Conservation (phyloP, 2,113 vertebrate species). For the Aptenodytes forsteri region DNA sequence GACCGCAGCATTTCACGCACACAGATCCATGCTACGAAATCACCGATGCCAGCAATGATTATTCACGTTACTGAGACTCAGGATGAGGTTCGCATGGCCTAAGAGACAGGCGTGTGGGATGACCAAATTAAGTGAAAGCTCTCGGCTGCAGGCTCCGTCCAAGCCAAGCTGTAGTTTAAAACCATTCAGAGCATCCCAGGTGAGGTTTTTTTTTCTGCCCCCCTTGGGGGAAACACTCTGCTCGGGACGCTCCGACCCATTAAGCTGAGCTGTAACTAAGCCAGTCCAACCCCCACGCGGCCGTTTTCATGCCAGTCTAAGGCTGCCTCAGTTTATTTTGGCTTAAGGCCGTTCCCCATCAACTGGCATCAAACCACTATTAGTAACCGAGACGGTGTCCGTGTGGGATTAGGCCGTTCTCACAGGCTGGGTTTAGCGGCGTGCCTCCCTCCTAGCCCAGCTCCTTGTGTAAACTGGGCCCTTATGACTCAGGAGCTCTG, state of each 20-base stretch:
- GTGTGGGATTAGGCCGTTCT: not conserved
- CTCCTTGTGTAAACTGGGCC: not conserved
- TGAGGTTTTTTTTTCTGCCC: not conserved
- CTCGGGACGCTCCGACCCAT: not conserved
- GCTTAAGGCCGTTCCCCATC: not conserved
- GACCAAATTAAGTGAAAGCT: not conserved
- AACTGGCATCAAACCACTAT: not conserved
- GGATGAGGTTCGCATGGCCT: not conserved
- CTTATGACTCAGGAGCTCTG: not conserved
- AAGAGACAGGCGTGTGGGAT: not conserved
- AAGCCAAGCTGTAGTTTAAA: not conserved
- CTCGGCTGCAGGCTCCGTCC: not conserved
- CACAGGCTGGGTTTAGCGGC: not conserved
- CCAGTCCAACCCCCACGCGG: not conserved
- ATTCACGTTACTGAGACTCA: fast-evolving
- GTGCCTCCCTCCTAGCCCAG: not conserved
- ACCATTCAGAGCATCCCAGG: not conserved
- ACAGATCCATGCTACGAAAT: fast-evolving
- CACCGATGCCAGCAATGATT: fast-evolving
- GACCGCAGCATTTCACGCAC: fast-evolving
- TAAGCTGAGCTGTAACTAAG: not conserved
- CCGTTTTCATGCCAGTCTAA: not conserved
- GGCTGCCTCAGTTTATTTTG: not conserved
- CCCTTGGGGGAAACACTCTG: not conserved
- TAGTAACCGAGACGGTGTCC: not conserved